Evolutionary conservation across 2,113 vertebrate genomes (phyloP).

Genomic region (Nibea coibor): DNA sequence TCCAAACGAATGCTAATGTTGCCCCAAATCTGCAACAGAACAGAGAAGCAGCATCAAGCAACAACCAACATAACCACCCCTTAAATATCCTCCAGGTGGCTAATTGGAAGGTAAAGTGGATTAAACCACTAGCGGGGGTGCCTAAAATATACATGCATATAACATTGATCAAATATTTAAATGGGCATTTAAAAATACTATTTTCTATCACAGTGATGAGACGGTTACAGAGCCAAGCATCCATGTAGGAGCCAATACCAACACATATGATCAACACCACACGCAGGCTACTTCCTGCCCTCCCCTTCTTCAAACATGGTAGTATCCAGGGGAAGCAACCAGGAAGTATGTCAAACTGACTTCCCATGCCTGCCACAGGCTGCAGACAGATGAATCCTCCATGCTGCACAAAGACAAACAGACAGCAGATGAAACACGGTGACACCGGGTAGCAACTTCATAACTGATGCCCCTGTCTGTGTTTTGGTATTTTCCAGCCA

Average conservation of each 20-base stretch:
- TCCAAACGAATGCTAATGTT: background rate
- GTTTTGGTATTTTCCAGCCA: background rate
- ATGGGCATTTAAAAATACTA: background rate
- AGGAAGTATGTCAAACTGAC: background rate
- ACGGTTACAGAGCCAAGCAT: background rate
- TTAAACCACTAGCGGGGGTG: background rate
- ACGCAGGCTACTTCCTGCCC: no score
- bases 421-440: background rate
- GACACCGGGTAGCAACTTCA: no score
- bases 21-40: background rate
- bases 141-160: background rate
- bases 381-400: background rate
- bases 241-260: background rate
- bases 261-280: background rate
- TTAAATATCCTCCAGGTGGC: background rate
- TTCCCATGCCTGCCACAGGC: background rate
- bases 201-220: background rate
- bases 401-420: background rate
- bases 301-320: slow-evolving; percentile 6
- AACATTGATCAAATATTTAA: background rate
- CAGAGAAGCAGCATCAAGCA: background rate
- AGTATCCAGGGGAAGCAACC: background rate
- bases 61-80: background rate
- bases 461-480: background rate
- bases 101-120: background rate